These are phyloP conservation scores for Rhabdomys dilectus DNA, from an alignment of 2,113 vertebrate species.

Conservation along the genomic window DNA sequence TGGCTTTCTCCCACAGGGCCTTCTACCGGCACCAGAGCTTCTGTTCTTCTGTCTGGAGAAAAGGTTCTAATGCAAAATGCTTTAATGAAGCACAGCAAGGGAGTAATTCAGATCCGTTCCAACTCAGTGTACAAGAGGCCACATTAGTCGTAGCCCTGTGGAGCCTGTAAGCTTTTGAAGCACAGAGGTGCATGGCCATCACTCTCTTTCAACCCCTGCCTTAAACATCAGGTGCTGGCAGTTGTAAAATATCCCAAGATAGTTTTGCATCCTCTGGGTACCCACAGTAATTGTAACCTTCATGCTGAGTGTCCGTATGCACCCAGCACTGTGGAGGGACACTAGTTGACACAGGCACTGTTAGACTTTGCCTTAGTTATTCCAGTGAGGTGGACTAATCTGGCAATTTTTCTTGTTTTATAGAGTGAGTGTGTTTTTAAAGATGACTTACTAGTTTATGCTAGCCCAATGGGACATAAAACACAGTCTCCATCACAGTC, in stretches of 20 bases:
- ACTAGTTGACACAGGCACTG: constrained; percentile 1
- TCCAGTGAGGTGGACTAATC: constrained; percentile 14
- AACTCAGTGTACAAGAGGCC: constrained; percentile 50
- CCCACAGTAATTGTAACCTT: constrained; percentile 18
- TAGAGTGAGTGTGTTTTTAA: constrained; percentile 20
- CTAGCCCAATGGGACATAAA: background rate
- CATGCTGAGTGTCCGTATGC: constrained; percentile 10
- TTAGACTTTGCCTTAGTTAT: constrained; percentile 53
- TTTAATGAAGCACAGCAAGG: constrained; percentile 69
- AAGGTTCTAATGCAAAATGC: constrained; percentile 78
- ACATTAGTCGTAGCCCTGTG: constrained; percentile 67
- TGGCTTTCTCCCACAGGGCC: constrained; percentile 68
- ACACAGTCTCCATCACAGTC: background rate
- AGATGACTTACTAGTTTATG: background rate
- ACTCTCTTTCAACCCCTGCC: constrained; percentile 32
- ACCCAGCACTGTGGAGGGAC: background rate
- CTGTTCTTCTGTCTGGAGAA: constrained; percentile 69
- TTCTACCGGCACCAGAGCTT: constrained; percentile 67
- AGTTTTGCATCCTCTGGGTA: constrained; percentile 53
- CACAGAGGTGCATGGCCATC: constrained; percentile 38
- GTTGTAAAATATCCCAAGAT: constrained; percentile 52
- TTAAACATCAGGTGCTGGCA: constrained; percentile 36
- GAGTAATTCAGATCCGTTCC: constrained; percentile 72
- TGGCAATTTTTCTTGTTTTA: constrained; percentile 33
- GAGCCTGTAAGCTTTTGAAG: constrained; percentile 60